These are phyloP conservation scores for Abramis brama DNA, from an alignment of 2,113 vertebrate species.

Conservation along the genomic window DNA sequence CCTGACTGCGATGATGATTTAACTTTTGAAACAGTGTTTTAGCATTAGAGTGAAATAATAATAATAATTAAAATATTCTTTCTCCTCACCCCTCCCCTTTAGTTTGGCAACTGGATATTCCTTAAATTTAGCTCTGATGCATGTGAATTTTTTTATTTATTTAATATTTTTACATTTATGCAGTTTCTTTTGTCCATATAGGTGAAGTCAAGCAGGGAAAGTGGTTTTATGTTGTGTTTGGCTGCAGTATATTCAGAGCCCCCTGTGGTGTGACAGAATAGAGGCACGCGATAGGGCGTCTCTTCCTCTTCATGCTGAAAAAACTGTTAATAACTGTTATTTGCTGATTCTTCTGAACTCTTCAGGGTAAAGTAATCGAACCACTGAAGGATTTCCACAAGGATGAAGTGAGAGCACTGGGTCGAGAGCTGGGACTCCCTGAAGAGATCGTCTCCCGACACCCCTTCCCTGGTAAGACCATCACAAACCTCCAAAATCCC, in stretches of 20 bases:
- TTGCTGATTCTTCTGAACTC: constrained; percentile 8
- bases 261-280: neutral
- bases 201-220: neutral
- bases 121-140: too few relatives aligned
- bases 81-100: too few relatives aligned
- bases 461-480: constrained; percentile 89
- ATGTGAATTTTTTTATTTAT: neutral
- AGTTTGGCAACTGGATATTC: too few relatives aligned
- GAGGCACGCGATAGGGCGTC: neutral
- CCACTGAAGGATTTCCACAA: constrained; percentile 99
- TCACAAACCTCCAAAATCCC: neutral
- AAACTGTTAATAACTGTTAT: constrained; percentile 25
- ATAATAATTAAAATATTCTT: neutral
- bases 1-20: too few relatives aligned
- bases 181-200: neutral
- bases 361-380: constrained; percentile 96
- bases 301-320: neutral
- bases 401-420: constrained; percentile 93
- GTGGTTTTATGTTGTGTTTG: neutral
- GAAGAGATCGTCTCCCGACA: constrained; percentile 95
- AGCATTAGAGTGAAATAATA: too few relatives aligned
- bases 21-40: too few relatives aligned
- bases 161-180: neutral
- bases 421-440: constrained; percentile 93
- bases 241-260: neutral